A percentile compares a stretch with the other conserved stretches of the same genome.
These are phyloP conservation scores for Porites rus DNA, from an alignment of 92 coral and sea anemone genomes.

Conservation along the genomic window DNA sequence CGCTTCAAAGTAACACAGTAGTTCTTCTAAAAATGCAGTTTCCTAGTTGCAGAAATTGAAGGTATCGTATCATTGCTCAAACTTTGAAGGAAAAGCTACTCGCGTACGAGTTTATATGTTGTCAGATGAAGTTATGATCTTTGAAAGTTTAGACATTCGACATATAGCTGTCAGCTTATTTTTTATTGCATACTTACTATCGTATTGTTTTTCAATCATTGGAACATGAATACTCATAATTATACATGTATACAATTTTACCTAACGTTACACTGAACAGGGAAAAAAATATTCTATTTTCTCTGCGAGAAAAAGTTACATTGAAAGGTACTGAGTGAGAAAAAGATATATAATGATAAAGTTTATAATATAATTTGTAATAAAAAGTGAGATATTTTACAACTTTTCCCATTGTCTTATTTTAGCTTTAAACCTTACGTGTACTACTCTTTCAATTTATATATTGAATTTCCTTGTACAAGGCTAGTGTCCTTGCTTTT, in stretches of 20 bases:
- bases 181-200: too few relatives aligned
- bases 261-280: not conserved
- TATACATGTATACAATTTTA: not conserved
- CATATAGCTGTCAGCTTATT: not conserved
- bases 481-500: too few relatives aligned
- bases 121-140: not conserved
- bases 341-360: slow-evolving; percentile 9
- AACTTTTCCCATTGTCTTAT: not conserved
- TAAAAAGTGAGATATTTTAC: slow-evolving; percentile 1
- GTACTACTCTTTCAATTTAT: not conserved
- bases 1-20: not conserved
- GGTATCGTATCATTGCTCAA: not conserved
- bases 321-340: not conserved
- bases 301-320: slow-evolving; percentile 12
- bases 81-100: not conserved
- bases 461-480: too few relatives aligned
- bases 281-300: not conserved
- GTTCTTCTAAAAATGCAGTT: not conserved
- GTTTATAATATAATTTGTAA: not conserved
- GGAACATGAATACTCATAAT: not conserved
- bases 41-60: not conserved
- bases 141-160: not conserved
- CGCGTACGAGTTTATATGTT: not conserved
- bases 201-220: not conserved
- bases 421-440: not conserved